These are phyloP conservation scores for Microctenopoma steveboyesi DNA, from an alignment of 2,797 vertebrate species.

Conservation along the genomic window DNA sequence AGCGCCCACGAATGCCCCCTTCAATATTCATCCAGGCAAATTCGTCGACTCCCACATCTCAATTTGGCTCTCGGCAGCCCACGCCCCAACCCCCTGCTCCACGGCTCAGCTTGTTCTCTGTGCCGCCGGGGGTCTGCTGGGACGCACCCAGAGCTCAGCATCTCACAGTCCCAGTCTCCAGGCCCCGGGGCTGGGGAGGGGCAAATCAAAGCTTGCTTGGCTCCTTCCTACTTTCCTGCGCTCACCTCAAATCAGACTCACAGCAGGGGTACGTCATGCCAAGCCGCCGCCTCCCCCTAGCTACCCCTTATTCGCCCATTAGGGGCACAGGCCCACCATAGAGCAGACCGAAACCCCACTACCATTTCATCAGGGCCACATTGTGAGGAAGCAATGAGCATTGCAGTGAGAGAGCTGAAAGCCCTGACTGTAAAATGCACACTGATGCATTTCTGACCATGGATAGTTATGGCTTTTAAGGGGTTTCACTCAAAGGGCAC, in stretches of 20 bases:
- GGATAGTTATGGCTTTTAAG: slow-evolving; percentile 78
- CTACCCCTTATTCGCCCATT: slow-evolving; percentile 72
- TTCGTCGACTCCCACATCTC: slow-evolving; percentile 77
- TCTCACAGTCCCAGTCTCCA: slow-evolving; percentile 64
- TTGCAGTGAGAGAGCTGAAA: slow-evolving; percentile 68
- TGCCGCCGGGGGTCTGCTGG: slow-evolving; percentile 75
- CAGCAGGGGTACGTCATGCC: slow-evolving; percentile 76
- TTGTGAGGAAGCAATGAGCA: slow-evolving; percentile 81
- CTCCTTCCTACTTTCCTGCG: slow-evolving; percentile 66
- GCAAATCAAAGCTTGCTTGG: slow-evolving; percentile 77
- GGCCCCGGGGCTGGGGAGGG: slow-evolving; percentile 71
- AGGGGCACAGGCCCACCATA: slow-evolving; percentile 75
- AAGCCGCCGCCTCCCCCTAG: slow-evolving; percentile 68
- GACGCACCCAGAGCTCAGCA: slow-evolving; percentile 67
- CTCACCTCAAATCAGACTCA: slow-evolving; percentile 85
- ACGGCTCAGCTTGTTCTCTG: slow-evolving; percentile 49
- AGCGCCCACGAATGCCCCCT: slow-evolving; percentile 62
- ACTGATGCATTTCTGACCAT: slow-evolving; percentile 77
- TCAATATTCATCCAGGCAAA: slow-evolving; percentile 78
- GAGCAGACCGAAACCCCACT: slow-evolving; percentile 74
- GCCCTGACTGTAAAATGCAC: slow-evolving; percentile 72
- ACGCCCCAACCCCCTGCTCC: slow-evolving; percentile 38
- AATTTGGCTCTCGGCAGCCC: slow-evolving; percentile 71
- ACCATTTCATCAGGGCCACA: slow-evolving; percentile 84
- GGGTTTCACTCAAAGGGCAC: slow-evolving; percentile 75